Evolutionary conservation across 2,113 vertebrate species (phyloP).

Genomic region (Gallinago undulata): DNA sequence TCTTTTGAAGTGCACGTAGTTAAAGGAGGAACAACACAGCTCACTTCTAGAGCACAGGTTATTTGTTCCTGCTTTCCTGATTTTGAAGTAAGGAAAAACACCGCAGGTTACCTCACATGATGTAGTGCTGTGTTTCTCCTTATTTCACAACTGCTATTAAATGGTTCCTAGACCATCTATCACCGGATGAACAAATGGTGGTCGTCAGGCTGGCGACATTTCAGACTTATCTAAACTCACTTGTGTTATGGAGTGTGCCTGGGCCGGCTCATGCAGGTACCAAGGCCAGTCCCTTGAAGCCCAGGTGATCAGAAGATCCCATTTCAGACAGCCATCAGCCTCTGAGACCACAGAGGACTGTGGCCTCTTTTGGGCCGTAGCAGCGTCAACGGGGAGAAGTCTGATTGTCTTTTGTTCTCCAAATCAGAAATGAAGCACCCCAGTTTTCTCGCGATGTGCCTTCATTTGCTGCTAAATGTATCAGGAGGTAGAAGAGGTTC

Average conservation of each 20-base stretch:
- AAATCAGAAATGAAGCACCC: neutral
- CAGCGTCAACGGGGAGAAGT: neutral
- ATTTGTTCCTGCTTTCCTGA: neutral
- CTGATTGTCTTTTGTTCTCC: neutral
- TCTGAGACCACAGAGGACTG: neutral
- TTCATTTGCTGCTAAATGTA: neutral
- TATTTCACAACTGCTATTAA: neutral
- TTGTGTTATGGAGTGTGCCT: rapidly evolving
- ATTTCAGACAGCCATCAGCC: neutral
- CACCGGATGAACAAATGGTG: neutral
- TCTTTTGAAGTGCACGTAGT: neutral
- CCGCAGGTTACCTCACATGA: neutral
- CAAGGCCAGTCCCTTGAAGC: neutral
- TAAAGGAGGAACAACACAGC: neutral
- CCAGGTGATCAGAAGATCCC: neutral
- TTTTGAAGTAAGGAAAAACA: neutral
- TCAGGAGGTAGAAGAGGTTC: neutral
- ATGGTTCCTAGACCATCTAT: neutral
- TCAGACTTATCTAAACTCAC: neutral
- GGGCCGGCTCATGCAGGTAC: neutral
- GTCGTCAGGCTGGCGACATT: neutral
- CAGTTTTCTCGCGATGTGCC: neutral
- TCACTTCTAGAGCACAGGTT: neutral
- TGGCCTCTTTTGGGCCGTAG: neutral
- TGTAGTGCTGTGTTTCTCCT: neutral